phyloP scores from a whole-genome alignment of 2,113 vertebrate genomes.

The Xenus cinereus region DNA sequence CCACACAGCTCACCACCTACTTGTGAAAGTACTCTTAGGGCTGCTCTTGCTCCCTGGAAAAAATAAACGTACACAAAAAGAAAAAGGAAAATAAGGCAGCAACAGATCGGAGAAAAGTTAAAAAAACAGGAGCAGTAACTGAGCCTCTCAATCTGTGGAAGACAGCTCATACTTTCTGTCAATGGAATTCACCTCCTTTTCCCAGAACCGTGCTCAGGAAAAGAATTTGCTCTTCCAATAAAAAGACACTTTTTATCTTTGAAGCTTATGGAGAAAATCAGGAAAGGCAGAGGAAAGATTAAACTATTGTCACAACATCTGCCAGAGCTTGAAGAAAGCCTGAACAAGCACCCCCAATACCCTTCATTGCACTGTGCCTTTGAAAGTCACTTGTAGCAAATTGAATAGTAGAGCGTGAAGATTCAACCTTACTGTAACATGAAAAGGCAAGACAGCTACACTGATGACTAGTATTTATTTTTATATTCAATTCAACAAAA shows the following conservation, averaged over 20 bases:
- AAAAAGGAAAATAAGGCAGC: background rate
- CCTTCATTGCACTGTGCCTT: background rate
- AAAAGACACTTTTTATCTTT: background rate
- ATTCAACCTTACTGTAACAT: background rate
- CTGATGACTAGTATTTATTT: background rate
- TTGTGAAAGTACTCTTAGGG: background rate
- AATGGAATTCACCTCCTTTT: background rate
- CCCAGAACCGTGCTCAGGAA: background rate
- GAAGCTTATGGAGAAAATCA: background rate
- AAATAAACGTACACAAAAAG: background rate
- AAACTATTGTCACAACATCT: background rate
- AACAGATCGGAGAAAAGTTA: background rate
- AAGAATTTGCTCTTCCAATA: background rate
- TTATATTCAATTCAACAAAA: constrained; percentile 14
- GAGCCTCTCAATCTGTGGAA: background rate
- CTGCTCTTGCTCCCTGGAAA: background rate
- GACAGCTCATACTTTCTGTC: background rate
- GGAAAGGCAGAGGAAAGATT: background rate
- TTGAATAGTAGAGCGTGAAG: background rate
- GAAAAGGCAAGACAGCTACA: background rate
- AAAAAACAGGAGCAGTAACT: background rate
- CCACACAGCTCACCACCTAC: background rate
- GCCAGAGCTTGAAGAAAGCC: background rate
- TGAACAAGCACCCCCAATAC: background rate
- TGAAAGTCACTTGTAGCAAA: background rate